Percentiles rank a stretch among this genome's conserved stretches.
phyloP scores from a whole-genome alignment of 2,797 vertebrate genomes.

The Sparidentex hasta region DNA sequence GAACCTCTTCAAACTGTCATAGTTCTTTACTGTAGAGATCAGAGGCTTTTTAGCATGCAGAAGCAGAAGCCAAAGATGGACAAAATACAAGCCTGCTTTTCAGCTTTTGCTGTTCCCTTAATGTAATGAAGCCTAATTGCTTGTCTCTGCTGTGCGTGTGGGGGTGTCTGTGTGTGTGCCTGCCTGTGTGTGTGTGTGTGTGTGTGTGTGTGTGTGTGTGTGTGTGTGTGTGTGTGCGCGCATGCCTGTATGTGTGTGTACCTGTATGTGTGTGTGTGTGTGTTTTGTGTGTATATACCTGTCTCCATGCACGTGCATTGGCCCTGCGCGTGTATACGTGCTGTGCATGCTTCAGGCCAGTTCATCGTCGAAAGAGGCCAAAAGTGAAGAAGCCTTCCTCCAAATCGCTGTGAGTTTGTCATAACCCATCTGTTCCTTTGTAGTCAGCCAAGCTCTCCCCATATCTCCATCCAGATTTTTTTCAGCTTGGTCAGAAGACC shows the following conservation, averaged over 20 bases:
- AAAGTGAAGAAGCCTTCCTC: conserved; percentile 96
- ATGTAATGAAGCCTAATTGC: conserved; percentile 75
- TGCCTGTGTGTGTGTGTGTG: conserved; percentile 33
- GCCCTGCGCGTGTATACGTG: conserved; percentile 79
- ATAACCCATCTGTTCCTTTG: conserved; percentile 81
- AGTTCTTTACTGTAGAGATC: conserved; percentile 47
- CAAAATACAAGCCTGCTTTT: conserved; percentile 63
- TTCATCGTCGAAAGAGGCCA: conserved; percentile 98
- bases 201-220: conserved; percentile 45
- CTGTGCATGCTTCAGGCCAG: conserved; percentile 91
- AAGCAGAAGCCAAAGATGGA: conserved; percentile 54
- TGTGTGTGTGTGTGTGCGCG: conserved; percentile 24
- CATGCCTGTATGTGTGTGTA: conserved; percentile 19
- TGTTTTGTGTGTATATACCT: conserved; percentile 66
- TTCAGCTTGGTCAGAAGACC: conserved; percentile 68
- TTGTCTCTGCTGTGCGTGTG: conserved; percentile 85
- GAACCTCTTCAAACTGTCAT: conserved; percentile 42
- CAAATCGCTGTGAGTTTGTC: conserved; percentile 96
- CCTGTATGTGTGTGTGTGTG: conserved; percentile 46
- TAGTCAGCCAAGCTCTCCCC: conserved; percentile 70
- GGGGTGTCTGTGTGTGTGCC: conserved; percentile 31
- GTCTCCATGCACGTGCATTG: conserved; percentile 82
- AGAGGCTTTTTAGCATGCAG: conserved; percentile 64
- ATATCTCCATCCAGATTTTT: conserved; percentile 57
- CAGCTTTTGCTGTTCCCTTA: conserved; percentile 65